These are phyloP conservation scores for Ethmia dodecea DNA, from an alignment of 2,888 invertebrate species.

Conservation along the genomic window DNA sequence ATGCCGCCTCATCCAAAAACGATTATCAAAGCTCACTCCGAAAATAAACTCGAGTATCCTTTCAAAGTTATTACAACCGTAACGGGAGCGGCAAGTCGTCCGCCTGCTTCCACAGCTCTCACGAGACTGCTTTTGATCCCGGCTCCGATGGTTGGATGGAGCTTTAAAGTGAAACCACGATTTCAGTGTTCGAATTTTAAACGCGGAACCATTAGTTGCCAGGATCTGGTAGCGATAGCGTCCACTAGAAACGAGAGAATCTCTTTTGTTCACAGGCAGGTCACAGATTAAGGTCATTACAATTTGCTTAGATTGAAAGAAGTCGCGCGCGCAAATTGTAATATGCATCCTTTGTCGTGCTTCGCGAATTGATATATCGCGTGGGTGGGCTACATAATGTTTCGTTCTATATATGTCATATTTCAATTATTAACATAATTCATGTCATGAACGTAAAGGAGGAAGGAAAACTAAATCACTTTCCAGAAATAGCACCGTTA, in stretches of 20 bases:
- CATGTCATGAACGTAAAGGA: no score
- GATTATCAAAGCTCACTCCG: slow-evolving; percentile 48
- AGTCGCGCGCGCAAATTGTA: no score
- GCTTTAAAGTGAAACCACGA: not conserved
- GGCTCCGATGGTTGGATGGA: not conserved
- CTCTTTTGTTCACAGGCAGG: no score
- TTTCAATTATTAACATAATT: no score
- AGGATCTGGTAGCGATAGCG: not conserved
- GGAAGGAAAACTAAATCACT: not conserved
- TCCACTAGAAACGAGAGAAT: not conserved
- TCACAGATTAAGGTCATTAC: not conserved
- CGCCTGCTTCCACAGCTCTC: slow-evolving; percentile 37
- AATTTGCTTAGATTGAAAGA: no score
- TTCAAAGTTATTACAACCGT: slow-evolving; percentile 38
- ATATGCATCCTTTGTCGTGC: no score
- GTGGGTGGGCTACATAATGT: no score
- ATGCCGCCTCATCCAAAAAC: slow-evolving; percentile 42
- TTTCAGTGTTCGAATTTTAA: slow-evolving; percentile 24
- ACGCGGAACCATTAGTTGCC: slow-evolving; percentile 18
- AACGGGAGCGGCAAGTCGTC: slow-evolving; percentile 34
- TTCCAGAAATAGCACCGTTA: not conserved
- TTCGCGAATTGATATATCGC: no score
- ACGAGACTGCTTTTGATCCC: slow-evolving; percentile 45
- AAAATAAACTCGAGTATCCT: slow-evolving; percentile 60
- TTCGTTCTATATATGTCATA: no score